Percentiles rank a stretch among this genome's conserved stretches.
Evolutionary conservation across 1,140 invertebrate genomes (phyloP).

Genomic region (Olivierus martensii): DNA sequence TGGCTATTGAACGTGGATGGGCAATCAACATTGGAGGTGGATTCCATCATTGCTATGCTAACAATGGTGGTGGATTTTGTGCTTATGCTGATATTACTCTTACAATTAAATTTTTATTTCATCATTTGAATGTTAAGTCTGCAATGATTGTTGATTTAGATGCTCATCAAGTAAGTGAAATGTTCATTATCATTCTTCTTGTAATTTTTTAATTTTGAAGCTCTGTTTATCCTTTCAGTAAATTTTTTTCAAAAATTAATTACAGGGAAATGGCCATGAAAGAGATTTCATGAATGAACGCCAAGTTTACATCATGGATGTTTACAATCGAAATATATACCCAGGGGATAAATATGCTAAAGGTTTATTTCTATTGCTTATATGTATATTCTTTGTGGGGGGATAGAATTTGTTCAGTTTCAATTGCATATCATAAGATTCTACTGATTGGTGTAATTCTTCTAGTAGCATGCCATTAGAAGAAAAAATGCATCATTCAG

Average conservation of each 20-base stretch:
- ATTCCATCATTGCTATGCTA: constrained; percentile 62
- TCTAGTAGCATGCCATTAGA: too few species aligned
- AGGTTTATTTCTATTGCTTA: too few species aligned
- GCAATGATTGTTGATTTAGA: constrained; percentile 80
- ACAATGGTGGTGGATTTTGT: constrained; percentile 69
- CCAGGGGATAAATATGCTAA: constrained; percentile 61
- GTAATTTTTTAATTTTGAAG: too few species aligned
- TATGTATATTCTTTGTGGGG: too few species aligned
- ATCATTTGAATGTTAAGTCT: constrained; percentile 42
- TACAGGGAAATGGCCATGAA: constrained; percentile 71
- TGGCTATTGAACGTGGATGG: constrained; percentile 67
- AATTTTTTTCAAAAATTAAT: too few species aligned
- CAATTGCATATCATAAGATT: too few species aligned
- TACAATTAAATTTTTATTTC: constrained; percentile 50
- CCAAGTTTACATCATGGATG: constrained; percentile 66
- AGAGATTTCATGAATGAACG: constrained; percentile 51
- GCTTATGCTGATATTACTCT: constrained; percentile 76
- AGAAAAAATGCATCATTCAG: too few species aligned
- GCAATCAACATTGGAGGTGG: constrained; percentile 83
- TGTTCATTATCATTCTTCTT: too few species aligned
- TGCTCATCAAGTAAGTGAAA: constrained; percentile 57
- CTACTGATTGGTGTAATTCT: too few species aligned
- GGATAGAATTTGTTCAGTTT: too few species aligned
- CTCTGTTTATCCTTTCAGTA: too few species aligned
- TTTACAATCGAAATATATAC: constrained; percentile 70